phyloP scores from a whole-genome alignment of 2,797 vertebrate species.

The Mormyrops boulengeri region DNA sequence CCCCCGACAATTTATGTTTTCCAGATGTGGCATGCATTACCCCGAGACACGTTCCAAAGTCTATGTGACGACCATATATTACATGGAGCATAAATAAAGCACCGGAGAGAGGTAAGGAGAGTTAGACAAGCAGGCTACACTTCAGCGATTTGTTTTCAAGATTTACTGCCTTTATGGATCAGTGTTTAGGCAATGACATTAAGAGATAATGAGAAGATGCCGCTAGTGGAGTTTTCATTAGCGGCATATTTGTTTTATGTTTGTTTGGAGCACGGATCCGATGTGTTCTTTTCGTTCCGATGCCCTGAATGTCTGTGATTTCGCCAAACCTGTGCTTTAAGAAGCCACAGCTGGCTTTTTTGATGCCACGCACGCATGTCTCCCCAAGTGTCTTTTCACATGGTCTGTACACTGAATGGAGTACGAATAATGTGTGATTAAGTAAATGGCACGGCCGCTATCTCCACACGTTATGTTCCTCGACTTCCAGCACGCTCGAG shows the following conservation, averaged over 20 bases:
- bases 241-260: neutral
- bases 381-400: slow-evolving; percentile 1
- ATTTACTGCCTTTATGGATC: neutral
- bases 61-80: neutral
- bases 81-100: neutral
- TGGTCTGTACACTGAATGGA: neutral
- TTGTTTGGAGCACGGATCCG: neutral
- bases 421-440: neutral
- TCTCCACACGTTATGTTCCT: neutral
- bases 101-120: neutral
- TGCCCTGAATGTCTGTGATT: neutral
- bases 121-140: neutral
- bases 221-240: neutral
- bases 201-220: neutral
- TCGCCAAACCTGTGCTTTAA: neutral
- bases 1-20: slow-evolving; percentile 14
- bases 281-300: neutral
- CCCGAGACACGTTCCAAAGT: neutral
- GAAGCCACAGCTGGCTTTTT: slow-evolving; percentile 17
- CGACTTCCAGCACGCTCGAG: neutral
- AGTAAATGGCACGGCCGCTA: neutral
- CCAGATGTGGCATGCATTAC: slow-evolving; percentile 7
- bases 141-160: slow-evolving; percentile 1
- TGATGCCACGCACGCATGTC: neutral
- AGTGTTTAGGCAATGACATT: neutral